These are phyloP conservation scores for Calephelis nemesis DNA, from an alignment of 1,140 invertebrate species.

Conservation along the genomic window DNA sequence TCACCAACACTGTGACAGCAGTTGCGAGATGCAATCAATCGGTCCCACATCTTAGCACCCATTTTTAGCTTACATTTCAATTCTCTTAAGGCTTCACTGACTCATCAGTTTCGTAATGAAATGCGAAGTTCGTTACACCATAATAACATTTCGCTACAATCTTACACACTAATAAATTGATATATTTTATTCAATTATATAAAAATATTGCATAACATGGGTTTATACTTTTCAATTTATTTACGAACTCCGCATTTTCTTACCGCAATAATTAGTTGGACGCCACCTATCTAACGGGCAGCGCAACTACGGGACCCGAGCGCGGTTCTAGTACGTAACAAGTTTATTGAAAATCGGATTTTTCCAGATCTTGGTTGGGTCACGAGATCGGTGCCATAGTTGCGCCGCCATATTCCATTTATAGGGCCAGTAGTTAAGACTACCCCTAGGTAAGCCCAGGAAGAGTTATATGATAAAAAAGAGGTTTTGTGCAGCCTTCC, in stretches of 20 bases:
- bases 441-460: background rate
- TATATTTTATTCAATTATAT: slow-evolving; percentile 55
- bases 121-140: slow-evolving; percentile 36
- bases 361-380: background rate
- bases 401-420: slow-evolving; percentile 3
- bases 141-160: slow-evolving; percentile 32
- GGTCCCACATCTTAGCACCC: slow-evolving; percentile 70
- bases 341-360: background rate
- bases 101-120: slow-evolving; percentile 39
- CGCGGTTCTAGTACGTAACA: background rate
- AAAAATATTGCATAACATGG: slow-evolving; percentile 60
- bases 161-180: slow-evolving; percentile 55
- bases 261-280: slow-evolving; percentile 28
- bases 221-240: slow-evolving; percentile 25
- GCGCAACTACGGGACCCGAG: background rate
- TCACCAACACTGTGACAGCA: background rate
- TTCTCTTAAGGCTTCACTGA: slow-evolving; percentile 50
- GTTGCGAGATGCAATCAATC: slow-evolving; percentile 23
- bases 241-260: slow-evolving; percentile 29
- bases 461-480: background rate
- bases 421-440: background rate
- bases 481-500: background rate
- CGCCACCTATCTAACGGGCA: slow-evolving; percentile 31
- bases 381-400: background rate
- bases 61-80: slow-evolving; percentile 45